A percentile compares a stretch with the other conserved stretches of the same genome.
phyloP scores from a whole-genome alignment of 2,888 invertebrate genomes.

The Mechanitis messenoides region DNA sequence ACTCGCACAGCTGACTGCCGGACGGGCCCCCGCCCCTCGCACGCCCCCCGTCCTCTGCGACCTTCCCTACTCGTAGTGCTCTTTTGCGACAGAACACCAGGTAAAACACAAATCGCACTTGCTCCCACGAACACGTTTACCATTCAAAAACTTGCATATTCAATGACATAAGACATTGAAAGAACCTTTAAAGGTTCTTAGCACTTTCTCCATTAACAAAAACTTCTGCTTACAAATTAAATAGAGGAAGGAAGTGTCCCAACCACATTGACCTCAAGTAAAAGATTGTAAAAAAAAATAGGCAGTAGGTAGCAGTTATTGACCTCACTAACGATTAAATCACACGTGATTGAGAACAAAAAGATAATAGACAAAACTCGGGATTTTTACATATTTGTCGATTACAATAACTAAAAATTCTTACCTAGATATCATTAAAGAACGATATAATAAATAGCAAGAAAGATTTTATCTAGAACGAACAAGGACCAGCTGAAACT shows the following conservation, averaged over 20 bases:
- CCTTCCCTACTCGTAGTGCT: slow-evolving; percentile 38
- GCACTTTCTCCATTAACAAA: slow-evolving; percentile 12
- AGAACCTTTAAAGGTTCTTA: slow-evolving; percentile 7
- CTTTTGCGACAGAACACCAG: slow-evolving; percentile 51
- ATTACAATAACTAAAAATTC: background rate
- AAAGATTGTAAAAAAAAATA: slow-evolving; percentile 40
- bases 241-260: slow-evolving; percentile 10
- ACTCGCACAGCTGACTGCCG: slow-evolving; percentile 74
- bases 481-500: slow-evolving; percentile 28
- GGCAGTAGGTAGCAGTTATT: slow-evolving; percentile 61
- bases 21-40: slow-evolving; percentile 48
- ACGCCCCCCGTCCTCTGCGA: slow-evolving; percentile 35
- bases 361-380: slow-evolving; percentile 32
- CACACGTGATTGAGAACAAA: slow-evolving; percentile 71
- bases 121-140: slow-evolving; percentile 40
- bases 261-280: slow-evolving; percentile 27
- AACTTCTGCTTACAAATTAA: slow-evolving; percentile 3
- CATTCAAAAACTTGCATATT: slow-evolving; percentile 30
- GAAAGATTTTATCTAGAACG: slow-evolving; percentile 24
- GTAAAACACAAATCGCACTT: slow-evolving; percentile 40
- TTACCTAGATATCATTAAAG: slow-evolving; percentile 7
- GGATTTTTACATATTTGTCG: background rate
- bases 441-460: slow-evolving; percentile 16
- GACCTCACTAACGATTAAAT: slow-evolving; percentile 69
- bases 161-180: slow-evolving; percentile 12